Percentiles rank a stretch among this genome's conserved stretches.
Evolutionary conservation across 2,888 invertebrate species (phyloP).

Genomic region (Drosophila nigricruria): DNA sequence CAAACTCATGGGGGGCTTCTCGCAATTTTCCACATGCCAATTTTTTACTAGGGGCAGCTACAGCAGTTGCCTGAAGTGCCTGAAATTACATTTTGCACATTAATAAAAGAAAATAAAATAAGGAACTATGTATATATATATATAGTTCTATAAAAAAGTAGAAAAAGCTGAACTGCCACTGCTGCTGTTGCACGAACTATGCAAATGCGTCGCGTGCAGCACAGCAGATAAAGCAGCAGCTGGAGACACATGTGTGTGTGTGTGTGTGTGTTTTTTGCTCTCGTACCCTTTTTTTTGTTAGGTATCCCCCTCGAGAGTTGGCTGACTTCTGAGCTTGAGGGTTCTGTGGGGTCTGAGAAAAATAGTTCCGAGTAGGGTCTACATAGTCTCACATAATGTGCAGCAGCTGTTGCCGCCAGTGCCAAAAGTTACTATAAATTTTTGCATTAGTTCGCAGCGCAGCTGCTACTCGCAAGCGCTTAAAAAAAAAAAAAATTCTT

Average conservation of each 20-base stretch:
- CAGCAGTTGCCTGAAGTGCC: constrained; percentile 47
- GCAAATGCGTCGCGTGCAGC: constrained; percentile 76
- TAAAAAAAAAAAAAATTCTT: constrained; percentile 20
- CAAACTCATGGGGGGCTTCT: constrained; percentile 25
- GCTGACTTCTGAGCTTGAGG: constrained; percentile 5
- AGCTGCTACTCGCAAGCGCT: constrained; percentile 26
- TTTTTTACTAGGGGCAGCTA: constrained; percentile 38
- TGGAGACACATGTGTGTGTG: constrained; percentile 47
- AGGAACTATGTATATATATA: constrained; percentile 8
- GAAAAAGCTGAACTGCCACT: constrained; percentile 39
- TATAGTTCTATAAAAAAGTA: background rate
- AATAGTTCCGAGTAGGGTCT: constrained; percentile 30
- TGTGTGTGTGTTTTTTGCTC: background rate
- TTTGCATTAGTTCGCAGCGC: constrained; percentile 64
- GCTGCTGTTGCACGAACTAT: constrained; percentile 60
- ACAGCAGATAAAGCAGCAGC: constrained; percentile 70
- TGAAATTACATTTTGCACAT: constrained; percentile 77
- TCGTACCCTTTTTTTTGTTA: constrained; percentile 16
- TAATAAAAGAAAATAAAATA: constrained; percentile 68
- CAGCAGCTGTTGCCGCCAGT: constrained; percentile 75
- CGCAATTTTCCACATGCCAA: constrained; percentile 63
- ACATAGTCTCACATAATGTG: constrained; percentile 68
- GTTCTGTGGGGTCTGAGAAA: background rate
- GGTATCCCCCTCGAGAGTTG: constrained; percentile 18
- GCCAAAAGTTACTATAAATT: constrained; percentile 82